Evolutionary conservation across 2,797 vertebrate genomes (phyloP).

Genomic region (Anisognathus igniventris): DNA sequence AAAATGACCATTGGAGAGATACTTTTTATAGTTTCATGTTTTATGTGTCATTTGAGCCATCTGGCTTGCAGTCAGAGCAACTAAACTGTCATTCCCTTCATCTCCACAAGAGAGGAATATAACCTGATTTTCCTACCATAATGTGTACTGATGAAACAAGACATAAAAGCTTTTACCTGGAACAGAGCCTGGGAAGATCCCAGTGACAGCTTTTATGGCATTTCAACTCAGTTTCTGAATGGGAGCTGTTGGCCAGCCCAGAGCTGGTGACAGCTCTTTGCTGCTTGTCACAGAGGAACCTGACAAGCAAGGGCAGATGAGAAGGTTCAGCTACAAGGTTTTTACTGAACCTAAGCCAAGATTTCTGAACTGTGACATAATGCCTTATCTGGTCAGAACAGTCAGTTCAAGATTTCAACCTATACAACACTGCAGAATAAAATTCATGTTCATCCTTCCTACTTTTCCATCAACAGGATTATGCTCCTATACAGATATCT

Average conservation of each 20-base stretch:
- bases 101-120: background rate
- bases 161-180: conserved; percentile 28
- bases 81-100: background rate
- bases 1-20: background rate
- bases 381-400: background rate
- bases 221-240: background rate
- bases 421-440: background rate
- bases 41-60: background rate
- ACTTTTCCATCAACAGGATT: background rate
- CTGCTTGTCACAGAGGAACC: background rate
- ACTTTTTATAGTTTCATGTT: background rate
- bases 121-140: background rate
- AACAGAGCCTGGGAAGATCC: conserved; percentile 1
- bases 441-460: background rate
- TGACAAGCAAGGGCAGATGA: background rate
- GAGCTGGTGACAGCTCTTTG: background rate
- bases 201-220: background rate
- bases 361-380: background rate
- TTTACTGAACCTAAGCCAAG: background rate
- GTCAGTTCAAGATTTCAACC: background rate
- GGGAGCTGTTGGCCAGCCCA: background rate
- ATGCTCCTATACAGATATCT: background rate
- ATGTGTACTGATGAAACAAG: background rate
- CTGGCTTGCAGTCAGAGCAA: background rate
- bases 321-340: background rate